Conservation (phyloP, 2,888 invertebrate species). For the Cecidostiba fungosa region DNA sequence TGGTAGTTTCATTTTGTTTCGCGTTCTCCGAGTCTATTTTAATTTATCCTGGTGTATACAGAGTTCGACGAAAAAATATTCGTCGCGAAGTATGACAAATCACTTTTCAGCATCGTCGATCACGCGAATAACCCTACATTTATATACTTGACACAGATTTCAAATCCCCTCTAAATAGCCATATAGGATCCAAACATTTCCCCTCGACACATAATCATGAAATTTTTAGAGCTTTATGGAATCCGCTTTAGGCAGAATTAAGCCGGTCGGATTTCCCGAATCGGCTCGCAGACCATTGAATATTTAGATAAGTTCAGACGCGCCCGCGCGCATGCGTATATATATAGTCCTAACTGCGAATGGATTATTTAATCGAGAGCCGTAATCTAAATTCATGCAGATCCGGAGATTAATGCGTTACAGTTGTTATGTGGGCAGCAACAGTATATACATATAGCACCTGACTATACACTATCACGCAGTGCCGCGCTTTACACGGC, state of each 20-base stretch:
- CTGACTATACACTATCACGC: not conserved
- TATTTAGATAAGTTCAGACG: constrained; percentile 43
- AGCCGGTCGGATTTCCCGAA: not conserved
- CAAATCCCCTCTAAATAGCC: not conserved
- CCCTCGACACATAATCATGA: not conserved
- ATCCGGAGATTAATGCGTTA: constrained; percentile 24
- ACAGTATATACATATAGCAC: not conserved
- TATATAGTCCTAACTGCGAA: not conserved
- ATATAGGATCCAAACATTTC: not conserved
- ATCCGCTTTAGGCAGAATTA: constrained; percentile 1
- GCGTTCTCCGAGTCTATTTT: not conserved
- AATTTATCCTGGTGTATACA: not conserved
- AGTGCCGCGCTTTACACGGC: not conserved
- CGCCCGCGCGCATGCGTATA: not conserved
- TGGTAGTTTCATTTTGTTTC: not conserved
- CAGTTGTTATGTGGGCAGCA: constrained; percentile 1
- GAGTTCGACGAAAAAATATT: not conserved
- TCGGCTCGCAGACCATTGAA: constrained; percentile 25
- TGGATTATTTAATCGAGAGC: constrained; percentile 37
- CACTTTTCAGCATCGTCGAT: not conserved
- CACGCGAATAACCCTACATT: not conserved
- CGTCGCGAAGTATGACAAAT: not conserved
- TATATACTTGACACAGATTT: not conserved
- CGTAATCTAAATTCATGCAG: constrained; percentile 48
- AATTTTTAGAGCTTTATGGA: not conserved